Conservation (phyloP, 1,140 invertebrate genomes). For the Cydia fagiglandana region DNA sequence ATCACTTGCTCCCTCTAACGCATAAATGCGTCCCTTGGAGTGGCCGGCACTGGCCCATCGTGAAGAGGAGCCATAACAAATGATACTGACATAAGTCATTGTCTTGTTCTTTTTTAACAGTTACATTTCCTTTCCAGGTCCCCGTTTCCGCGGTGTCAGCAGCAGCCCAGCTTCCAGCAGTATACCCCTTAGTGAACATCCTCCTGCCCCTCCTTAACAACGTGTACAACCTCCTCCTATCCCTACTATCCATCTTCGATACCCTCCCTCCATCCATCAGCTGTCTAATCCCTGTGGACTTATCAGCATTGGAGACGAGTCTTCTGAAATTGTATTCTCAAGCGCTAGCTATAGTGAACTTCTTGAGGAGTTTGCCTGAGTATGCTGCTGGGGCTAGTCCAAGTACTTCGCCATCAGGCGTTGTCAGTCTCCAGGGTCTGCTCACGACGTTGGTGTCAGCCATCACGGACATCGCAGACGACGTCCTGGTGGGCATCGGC, state of each 20-base stretch:
- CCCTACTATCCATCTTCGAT: constrained; percentile 70
- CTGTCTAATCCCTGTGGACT: constrained; percentile 64
- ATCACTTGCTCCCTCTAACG: too few species aligned
- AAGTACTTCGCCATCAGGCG: constrained; percentile 48
- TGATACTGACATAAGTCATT: too few species aligned
- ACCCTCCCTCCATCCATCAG: constrained; percentile 62
- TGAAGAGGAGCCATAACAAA: too few species aligned
- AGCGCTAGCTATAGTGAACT: constrained; percentile 72
- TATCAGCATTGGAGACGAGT: constrained; percentile 67
- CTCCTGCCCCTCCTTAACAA: constrained; percentile 69
- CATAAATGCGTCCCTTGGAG: too few species aligned
- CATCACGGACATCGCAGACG: constrained; percentile 63
- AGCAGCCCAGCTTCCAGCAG: constrained; percentile 63
- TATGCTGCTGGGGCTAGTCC: constrained; percentile 67
- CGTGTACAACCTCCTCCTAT: constrained; percentile 69
- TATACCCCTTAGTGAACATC: constrained; percentile 71
- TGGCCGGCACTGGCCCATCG: too few species aligned
- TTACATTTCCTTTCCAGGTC: constrained; percentile 49
- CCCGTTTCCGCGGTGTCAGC: constrained; percentile 49
- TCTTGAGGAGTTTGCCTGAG: constrained; percentile 64
- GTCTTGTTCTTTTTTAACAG: not conserved
- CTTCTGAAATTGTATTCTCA: constrained; percentile 69
- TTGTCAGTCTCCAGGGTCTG: constrained; percentile 57
- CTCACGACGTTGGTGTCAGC: constrained; percentile 53
- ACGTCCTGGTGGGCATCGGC: constrained; percentile 59